A percentile compares a stretch with the other conserved stretches of the same genome.
Evolutionary conservation across 2,888 invertebrate genomes (phyloP).

Genomic region (Xestia rhomboidea): DNA sequence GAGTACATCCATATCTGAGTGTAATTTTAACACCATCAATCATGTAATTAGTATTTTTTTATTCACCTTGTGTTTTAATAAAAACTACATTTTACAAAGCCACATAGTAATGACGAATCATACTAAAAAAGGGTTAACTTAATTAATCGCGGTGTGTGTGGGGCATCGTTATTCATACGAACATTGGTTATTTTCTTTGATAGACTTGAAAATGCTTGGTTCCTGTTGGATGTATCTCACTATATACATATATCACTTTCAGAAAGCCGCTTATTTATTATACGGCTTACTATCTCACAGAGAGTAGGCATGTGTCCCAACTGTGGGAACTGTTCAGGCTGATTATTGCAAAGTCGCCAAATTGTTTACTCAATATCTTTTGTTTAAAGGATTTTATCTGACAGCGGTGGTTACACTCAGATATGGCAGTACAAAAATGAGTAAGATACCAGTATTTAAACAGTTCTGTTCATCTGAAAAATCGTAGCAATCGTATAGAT

Average conservation of each 20-base stretch:
- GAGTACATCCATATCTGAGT: constrained; percentile 54
- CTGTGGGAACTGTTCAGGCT: neutral
- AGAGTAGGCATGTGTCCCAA: neutral
- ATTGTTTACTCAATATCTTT: neutral
- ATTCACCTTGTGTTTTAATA: neutral
- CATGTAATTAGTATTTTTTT: neutral
- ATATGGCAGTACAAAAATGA: constrained; percentile 46
- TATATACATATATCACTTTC: too few relatives aligned
- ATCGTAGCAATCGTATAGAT: constrained; percentile 97
- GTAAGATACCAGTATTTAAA: constrained; percentile 90
- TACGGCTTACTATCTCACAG: neutral
- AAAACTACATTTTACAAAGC: neutral
- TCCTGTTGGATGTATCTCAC: neutral
- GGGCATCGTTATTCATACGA: neutral
- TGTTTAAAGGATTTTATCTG: neutral
- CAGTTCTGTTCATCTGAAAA: constrained; percentile 97
- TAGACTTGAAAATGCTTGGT: neutral
- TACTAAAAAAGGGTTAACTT: neutral
- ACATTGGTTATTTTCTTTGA: neutral
- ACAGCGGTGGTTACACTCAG: constrained; percentile 55
- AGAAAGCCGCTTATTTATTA: neutral
- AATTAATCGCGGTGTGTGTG: neutral
- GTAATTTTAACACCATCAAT: constrained; percentile 29
- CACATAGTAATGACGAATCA: neutral
- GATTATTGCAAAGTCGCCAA: neutral